A percentile compares a stretch with the other conserved stretches of the same genome.
These are phyloP conservation scores for Lathamus discolor DNA, from an alignment of 2,113 vertebrate genomes.

Conservation along the genomic window DNA sequence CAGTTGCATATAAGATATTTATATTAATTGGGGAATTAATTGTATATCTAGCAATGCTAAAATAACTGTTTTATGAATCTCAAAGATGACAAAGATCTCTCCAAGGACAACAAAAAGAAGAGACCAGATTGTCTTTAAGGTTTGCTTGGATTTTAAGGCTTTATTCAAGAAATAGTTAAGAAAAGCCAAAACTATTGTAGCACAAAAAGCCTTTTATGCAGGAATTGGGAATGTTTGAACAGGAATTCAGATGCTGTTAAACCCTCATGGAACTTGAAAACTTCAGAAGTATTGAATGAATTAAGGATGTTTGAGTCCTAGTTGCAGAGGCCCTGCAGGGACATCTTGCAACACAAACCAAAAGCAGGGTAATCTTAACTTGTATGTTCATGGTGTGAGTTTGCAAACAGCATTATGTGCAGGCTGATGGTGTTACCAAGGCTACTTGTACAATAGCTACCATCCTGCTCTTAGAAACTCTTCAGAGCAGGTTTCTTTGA, in stretches of 20 bases:
- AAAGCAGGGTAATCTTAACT: fast-evolving
- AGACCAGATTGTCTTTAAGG: background rate
- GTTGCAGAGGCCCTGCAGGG: background rate
- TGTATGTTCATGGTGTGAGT: fast-evolving
- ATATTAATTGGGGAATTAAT: constrained; percentile 42
- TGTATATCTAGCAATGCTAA: background rate
- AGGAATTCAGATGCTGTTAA: background rate
- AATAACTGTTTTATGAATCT: background rate
- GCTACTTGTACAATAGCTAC: background rate
- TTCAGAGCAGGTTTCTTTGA: background rate
- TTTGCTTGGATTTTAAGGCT: background rate
- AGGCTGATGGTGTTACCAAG: background rate
- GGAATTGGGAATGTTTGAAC: background rate
- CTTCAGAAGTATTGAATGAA: fast-evolving
- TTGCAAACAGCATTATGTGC: fast-evolving
- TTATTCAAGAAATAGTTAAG: background rate
- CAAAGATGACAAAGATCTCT: background rate
- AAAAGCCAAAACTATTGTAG: fast-evolving
- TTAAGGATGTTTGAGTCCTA: background rate
- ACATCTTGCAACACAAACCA: fast-evolving
- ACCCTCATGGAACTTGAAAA: background rate
- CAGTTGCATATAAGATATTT: background rate
- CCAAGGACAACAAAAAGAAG: background rate
- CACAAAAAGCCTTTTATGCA: background rate
- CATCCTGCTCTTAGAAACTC: too few species aligned